These are phyloP conservation scores for Halichondria panicea DNA, from an alignment of 37 sponge, comb jelly and placozoan species.

Conservation along the genomic window DNA sequence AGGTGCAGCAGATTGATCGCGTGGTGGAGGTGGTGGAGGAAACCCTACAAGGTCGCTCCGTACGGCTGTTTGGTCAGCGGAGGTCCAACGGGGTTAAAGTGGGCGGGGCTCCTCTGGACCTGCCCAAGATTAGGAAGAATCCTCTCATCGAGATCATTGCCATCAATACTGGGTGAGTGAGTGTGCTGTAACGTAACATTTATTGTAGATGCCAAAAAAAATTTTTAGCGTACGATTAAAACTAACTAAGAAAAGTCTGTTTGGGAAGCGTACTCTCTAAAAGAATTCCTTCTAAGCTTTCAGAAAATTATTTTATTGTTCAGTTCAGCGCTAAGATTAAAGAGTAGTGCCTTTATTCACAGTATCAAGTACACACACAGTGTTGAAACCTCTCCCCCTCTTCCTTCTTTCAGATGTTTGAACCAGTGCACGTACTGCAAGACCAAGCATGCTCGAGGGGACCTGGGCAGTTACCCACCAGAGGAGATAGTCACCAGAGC, in stretches of 20 bases:
- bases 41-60: slow-evolving; percentile 87
- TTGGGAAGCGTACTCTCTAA: too few species aligned
- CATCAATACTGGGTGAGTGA: slow-evolving; percentile 89
- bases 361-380: not conserved
- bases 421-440: slow-evolving; percentile 99
- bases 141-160: slow-evolving; percentile 94
- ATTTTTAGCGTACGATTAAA: too few species aligned
- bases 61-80: slow-evolving; percentile 73
- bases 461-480: slow-evolving; percentile 90
- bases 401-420: slow-evolving; percentile 61
- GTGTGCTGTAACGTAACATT: not conserved
- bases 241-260: too few species aligned
- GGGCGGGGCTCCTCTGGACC: slow-evolving; percentile 83
- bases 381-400: not conserved
- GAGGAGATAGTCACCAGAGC: slow-evolving; percentile 84
- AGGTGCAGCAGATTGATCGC: slow-evolving; percentile 95
- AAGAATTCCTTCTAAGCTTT: too few species aligned
- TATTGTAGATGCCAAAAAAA: not conserved
- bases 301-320: too few species aligned
- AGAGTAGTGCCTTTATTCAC: not conserved
- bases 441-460: slow-evolving; percentile 96
- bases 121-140: slow-evolving; percentile 95
- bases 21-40: slow-evolving; percentile 95
- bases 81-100: slow-evolving; percentile 51
- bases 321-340: too few species aligned